Base-by-base conservation (phyloP, 1,140 invertebrate genomes). In the Rhopalosiphum maidis region DNA sequence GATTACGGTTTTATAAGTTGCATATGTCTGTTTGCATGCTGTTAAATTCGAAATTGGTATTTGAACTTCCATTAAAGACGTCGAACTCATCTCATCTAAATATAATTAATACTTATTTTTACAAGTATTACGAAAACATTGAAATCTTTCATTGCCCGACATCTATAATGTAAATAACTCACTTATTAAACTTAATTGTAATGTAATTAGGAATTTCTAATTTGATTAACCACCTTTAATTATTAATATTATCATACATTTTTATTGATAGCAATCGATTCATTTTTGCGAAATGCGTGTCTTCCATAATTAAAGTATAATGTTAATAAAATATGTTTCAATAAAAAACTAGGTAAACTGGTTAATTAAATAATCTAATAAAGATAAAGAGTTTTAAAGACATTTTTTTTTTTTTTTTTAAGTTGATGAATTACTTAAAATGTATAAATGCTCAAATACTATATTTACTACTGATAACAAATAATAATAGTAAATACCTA, bases 21-120 rank as follows among this genome's bases (percentile, higher is more conserved):
- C 94, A 94, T 97, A 98, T 21, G 96, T 96, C 5, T 95, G 94
- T 94, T 95, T 95, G 94, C 98, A 98, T n/a, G 18, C 30, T 46
- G 23, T 37, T 43, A 18, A 21, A 22, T 48, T 46, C 86, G n/a
- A 25, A 1, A 87, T n/a, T 15, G 86, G 86, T 18, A 87, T 9
- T 30, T 87, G 35, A 37, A 48, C 86, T 87, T 87, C 43, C 86
- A 85, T 85, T 11, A 85, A 43, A n/a, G 60, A n/a, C 60, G 60
- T 77, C 1, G 30, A n/a, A 77, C 1, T n/a, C 60, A 4, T 77
- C 15, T 77, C 30, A 77, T 77, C 60, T 77, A 77, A 77, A 77
- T 21, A 18, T n/a, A 15, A 18, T 30, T 68, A 68, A n/a, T 68
- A 18, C 4, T 68, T n/a, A n/a, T n/a, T 68, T 68, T 68, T n/a